Conservation (phyloP, 2,797 vertebrate genomes). For the Sarcophilus harrisii region DNA sequence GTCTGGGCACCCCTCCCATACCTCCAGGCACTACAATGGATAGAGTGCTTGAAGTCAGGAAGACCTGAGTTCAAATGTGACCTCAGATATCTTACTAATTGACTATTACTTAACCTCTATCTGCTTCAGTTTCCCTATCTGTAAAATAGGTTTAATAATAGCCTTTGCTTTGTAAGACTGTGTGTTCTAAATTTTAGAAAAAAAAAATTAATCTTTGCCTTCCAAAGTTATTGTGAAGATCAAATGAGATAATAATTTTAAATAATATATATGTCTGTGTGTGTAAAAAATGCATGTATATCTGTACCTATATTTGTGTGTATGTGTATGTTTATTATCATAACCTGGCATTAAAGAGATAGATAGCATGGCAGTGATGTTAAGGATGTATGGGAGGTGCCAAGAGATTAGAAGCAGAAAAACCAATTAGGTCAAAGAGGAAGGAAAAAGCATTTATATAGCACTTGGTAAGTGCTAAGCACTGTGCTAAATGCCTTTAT, state of each 20-base stretch:
- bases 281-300: too few relatives aligned
- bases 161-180: too few relatives aligned
- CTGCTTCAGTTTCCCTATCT: background rate
- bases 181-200: too few relatives aligned
- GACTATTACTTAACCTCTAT: background rate
- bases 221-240: background rate
- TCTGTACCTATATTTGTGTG: too few relatives aligned
- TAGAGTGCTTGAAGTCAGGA: background rate
- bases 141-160: background rate
- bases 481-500: background rate
- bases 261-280: background rate
- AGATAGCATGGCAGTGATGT: background rate
- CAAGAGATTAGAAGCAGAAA: background rate
- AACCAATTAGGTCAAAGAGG: background rate
- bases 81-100: background rate
- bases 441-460: background rate
- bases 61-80: background rate
- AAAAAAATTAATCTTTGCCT: background rate
- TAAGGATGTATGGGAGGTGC: background rate
- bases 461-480: background rate
- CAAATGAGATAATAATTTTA: background rate
- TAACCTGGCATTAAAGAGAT: background rate
- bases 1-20: conserved; percentile 16
- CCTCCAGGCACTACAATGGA: background rate
- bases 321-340: background rate